These are phyloP conservation scores for Gadus macrocephalus DNA, from an alignment of 2,113 vertebrate species.

Conservation along the genomic window DNA sequence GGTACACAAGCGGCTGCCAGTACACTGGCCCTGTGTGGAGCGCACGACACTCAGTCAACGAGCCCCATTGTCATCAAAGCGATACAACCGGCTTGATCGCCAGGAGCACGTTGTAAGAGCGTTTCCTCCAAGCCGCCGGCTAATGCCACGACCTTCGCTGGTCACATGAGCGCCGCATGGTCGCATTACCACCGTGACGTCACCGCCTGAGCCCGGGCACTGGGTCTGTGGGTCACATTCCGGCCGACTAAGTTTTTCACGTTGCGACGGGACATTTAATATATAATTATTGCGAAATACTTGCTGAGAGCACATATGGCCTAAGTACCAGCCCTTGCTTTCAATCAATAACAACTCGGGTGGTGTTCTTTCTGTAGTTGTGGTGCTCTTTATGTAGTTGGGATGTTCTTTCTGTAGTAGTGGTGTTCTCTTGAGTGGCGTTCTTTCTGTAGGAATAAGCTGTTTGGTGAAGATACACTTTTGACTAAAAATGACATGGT, in stretches of 20 bases:
- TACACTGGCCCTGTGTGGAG: slow-evolving; percentile 26
- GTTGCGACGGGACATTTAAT: slow-evolving; percentile 12
- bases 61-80: slow-evolving; percentile 37
- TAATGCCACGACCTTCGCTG: slow-evolving; percentile 41
- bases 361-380: too few relatives aligned
- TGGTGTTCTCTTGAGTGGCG: too few relatives aligned
- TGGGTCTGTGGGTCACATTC: slow-evolving; percentile 17
- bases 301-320: too few relatives aligned
- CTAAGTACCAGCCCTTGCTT: too few relatives aligned
- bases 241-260: not conserved
- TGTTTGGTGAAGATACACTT: too few relatives aligned
- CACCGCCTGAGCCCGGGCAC: slow-evolving; percentile 10
- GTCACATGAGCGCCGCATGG: slow-evolving; percentile 49
- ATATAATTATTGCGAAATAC: not conserved
- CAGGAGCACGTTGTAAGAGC: slow-evolving; percentile 33
- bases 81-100: slow-evolving; percentile 32
- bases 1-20: slow-evolving; percentile 10
- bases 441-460: too few relatives aligned
- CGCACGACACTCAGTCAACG: slow-evolving; percentile 23
- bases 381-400: too few relatives aligned
- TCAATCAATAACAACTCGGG: too few relatives aligned
- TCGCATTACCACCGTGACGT: slow-evolving; percentile 17
- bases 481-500: too few relatives aligned
- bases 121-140: slow-evolving; percentile 24
- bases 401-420: too few relatives aligned